Percentiles rank a stretch among this genome's conserved stretches.
phyloP scores from a whole-genome alignment of 2,797 vertebrate genomes.

The Meda fulgida region DNA sequence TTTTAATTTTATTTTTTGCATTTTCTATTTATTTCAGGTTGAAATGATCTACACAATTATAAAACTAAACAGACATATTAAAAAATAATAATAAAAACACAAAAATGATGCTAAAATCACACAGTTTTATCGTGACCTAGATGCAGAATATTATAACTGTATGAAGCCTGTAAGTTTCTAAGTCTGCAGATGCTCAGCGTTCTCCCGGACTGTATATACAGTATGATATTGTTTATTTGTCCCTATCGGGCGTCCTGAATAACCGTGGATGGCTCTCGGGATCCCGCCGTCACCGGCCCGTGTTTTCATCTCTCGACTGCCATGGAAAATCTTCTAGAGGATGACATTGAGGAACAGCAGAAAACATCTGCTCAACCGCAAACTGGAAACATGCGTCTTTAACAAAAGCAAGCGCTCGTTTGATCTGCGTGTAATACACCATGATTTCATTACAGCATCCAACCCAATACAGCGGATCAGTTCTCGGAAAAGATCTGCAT shows the following conservation, averaged over 20 bases:
- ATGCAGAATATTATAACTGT: too few species aligned
- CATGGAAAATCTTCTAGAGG: slow-evolving; percentile 63
- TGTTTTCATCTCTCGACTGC: slow-evolving; percentile 25
- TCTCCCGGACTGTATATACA: background rate
- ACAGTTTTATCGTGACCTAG: background rate
- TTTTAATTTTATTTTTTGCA: too few species aligned
- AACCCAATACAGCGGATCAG: slow-evolving; percentile 49
- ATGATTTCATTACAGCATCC: slow-evolving; percentile 72
- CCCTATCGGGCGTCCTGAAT: background rate
- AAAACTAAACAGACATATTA: background rate
- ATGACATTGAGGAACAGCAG: slow-evolving; percentile 69
- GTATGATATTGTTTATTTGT: slow-evolving; percentile 2
- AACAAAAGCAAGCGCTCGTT: slow-evolving; percentile 60
- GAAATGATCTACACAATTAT: background rate
- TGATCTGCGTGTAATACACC: slow-evolving; percentile 69
- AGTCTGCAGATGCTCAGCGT: background rate
- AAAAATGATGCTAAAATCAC: background rate
- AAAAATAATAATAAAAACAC: background rate
- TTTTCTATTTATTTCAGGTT: background rate
- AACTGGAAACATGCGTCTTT: slow-evolving; percentile 73
- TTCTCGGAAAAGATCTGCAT: slow-evolving; percentile 54
- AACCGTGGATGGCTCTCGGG: background rate
- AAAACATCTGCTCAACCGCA: slow-evolving; percentile 62
- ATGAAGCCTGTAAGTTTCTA: too few species aligned
- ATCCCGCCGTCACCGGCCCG: background rate